A percentile compares a stretch with the other conserved stretches of the same genome.
Evolutionary conservation across 2,113 vertebrate species (phyloP).

Genomic region (Notarius quadriscutis): DNA sequence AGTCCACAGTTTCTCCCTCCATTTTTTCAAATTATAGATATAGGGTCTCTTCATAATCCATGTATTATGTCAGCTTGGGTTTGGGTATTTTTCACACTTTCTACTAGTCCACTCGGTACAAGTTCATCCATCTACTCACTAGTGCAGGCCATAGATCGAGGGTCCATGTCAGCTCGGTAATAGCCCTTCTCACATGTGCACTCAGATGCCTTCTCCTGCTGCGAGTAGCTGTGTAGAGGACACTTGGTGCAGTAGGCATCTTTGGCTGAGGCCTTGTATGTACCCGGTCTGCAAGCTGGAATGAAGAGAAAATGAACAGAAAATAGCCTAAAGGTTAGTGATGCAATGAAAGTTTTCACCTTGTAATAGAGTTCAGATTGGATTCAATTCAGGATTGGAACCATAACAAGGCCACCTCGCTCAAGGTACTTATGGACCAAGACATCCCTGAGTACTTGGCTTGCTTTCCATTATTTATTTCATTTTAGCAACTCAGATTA

Average conservation of each 20-base stretch:
- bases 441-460: slow-evolving; percentile 20
- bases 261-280: slow-evolving; percentile 77
- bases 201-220: slow-evolving; percentile 72
- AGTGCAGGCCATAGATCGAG: slow-evolving; percentile 78
- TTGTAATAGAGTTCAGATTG: not conserved
- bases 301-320: slow-evolving; percentile 12
- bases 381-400: not conserved
- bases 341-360: not conserved
- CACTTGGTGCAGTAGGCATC: slow-evolving; percentile 80
- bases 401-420: not conserved
- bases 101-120: too few relatives aligned
- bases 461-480: not conserved
- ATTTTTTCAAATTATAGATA: not conserved
- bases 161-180: slow-evolving; percentile 75
- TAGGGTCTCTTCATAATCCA: not conserved
- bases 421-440: slow-evolving; percentile 20
- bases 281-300: slow-evolving; percentile 77
- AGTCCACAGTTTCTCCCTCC: not conserved
- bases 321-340: not conserved
- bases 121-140: slow-evolving; percentile 66
- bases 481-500: not conserved
- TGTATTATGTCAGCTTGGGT: not conserved
- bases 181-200: slow-evolving; percentile 77
- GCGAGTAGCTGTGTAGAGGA: slow-evolving; percentile 77
- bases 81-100: not conserved